These are phyloP conservation scores for Pangasianodon gigas DNA, from an alignment of 2,113 vertebrate genomes.

Conservation along the genomic window DNA sequence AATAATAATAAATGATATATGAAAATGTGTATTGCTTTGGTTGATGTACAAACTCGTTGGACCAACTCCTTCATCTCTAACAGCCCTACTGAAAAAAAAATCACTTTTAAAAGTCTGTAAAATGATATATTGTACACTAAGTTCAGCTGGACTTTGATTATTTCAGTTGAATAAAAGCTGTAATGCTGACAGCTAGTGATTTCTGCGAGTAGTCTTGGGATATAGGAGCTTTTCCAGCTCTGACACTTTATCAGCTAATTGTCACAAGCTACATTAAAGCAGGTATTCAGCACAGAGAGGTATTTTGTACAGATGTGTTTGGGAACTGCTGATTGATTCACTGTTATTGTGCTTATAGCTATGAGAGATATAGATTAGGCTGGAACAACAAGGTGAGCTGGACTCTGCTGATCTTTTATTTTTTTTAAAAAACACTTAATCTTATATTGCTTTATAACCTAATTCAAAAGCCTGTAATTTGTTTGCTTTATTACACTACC, in stretches of 20 bases:
- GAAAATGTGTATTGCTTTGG: neutral
- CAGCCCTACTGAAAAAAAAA: no score
- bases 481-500: conserved; percentile 15
- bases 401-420: no score
- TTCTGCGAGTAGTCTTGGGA: neutral
- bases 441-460: neutral
- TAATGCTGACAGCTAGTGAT: no score
- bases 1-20: neutral
- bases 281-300: neutral
- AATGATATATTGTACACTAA: neutral
- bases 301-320: neutral
- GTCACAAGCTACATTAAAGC: neutral
- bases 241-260: neutral
- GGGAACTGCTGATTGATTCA: neutral
- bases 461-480: neutral
- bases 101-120: neutral
- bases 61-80: no score
- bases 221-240: neutral
- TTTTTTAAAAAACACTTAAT: neutral
- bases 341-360: conserved; percentile 71
- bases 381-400: conserved; percentile 88
- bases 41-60: no score
- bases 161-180: neutral
- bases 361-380: conserved; percentile 86
- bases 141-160: neutral